These are phyloP conservation scores for Hippocampus kuda DNA, from an alignment of 2,797 vertebrate genomes.

Conservation along the genomic window DNA sequence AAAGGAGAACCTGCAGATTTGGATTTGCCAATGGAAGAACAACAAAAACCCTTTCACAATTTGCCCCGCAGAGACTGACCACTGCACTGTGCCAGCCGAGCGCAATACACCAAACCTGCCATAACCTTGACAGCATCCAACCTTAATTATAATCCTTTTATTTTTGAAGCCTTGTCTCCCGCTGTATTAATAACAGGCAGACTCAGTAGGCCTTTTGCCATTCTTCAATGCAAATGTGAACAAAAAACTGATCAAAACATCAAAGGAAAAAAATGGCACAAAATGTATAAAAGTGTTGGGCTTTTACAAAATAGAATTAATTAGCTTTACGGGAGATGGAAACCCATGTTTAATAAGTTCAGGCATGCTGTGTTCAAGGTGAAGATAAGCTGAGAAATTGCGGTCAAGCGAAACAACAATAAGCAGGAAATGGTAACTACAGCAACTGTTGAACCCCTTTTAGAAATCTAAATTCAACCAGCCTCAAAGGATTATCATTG, in stretches of 20 bases:
- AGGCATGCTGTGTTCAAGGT: conserved; percentile 8
- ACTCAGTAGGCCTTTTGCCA: not conserved
- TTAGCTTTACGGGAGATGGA: conserved; percentile 4
- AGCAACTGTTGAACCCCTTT: not conserved
- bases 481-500: not conserved
- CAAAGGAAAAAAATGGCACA: not conserved
- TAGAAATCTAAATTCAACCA: not conserved
- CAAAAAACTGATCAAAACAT: not conserved
- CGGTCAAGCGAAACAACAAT: not conserved
- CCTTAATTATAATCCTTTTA: conserved; percentile 42
- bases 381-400: not conserved
- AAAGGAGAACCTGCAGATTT: not conserved
- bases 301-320: conserved; percentile 1
- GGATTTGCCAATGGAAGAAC: conserved; percentile 22
- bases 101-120: conserved; percentile 28
- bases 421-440: not conserved
- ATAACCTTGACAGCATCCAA: conserved; percentile 60
- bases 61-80: conserved; percentile 49
- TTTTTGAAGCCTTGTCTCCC: conserved; percentile 1
- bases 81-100: conserved; percentile 48
- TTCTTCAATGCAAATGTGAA: not conserved
- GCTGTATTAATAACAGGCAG: conserved; percentile 1
- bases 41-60: conserved; percentile 43
- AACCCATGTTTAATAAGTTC: not conserved
- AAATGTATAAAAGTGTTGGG: not conserved